Conservation (phyloP, 2,113 vertebrate genomes). For the Epinephelus fuscoguttatus region DNA sequence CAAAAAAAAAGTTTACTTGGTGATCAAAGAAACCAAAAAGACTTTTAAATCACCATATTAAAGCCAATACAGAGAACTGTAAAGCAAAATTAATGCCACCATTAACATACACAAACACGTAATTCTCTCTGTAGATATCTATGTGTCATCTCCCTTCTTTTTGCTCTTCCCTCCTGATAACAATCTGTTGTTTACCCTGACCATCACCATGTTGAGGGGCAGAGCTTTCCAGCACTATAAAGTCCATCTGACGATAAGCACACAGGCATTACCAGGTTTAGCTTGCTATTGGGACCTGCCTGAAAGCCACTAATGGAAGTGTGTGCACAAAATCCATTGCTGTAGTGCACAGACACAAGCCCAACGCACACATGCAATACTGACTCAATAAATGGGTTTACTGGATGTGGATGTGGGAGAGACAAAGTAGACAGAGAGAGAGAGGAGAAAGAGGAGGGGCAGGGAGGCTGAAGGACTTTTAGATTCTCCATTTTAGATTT, state of each 20-base stretch:
- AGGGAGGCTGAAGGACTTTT: constrained; percentile 1
- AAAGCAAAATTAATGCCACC: not conserved
- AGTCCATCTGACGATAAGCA: constrained; percentile 53
- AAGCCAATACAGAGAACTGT: not conserved
- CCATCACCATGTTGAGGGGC: constrained; percentile 9
- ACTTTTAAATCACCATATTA: not conserved
- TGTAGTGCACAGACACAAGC: constrained; percentile 40
- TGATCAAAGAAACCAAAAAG: not conserved
- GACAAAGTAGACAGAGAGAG: constrained; percentile 11
- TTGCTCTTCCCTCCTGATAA: not conserved
- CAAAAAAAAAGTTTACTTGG: no score
- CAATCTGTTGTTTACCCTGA: constrained; percentile 40
- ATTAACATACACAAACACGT: not conserved
- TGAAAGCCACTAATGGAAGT: constrained; percentile 77
- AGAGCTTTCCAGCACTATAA: constrained; percentile 47
- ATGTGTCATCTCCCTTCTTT: not conserved
- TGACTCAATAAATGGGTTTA: constrained; percentile 63
- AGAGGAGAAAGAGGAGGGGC: not conserved
- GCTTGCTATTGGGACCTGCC: constrained; percentile 36
- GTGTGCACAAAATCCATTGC: constrained; percentile 52
- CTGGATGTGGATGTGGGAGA: constrained; percentile 48
- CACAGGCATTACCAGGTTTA: constrained; percentile 60
- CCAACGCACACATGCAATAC: constrained; percentile 39
- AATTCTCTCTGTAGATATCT: not conserved
- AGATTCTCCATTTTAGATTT: constrained; percentile 26